phyloP scores from a whole-genome alignment of 2,888 invertebrate genomes.

The Hylaea fasciaria region DNA sequence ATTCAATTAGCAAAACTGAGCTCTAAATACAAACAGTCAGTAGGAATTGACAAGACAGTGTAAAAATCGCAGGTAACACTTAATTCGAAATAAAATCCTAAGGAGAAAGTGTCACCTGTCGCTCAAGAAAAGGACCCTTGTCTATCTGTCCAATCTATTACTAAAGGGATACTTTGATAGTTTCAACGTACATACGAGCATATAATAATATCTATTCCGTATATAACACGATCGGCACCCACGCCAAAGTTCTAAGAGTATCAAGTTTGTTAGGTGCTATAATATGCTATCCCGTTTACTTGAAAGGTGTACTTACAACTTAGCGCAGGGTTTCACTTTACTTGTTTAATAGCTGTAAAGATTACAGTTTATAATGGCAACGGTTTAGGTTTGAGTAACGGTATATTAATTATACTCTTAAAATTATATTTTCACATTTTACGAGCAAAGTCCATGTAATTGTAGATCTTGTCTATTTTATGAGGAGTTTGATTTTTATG shows the following conservation, averaged over 20 bases:
- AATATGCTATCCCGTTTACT: conserved; percentile 13
- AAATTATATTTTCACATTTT: no score
- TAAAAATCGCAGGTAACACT: neutral
- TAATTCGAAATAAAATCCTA: neutral
- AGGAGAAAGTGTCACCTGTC: neutral
- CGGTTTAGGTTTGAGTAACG: neutral
- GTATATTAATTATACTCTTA: neutral
- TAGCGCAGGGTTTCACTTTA: conserved; percentile 16
- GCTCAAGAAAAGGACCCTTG: neutral
- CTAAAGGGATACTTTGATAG: neutral
- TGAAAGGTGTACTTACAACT: conserved; percentile 17
- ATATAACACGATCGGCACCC: neutral
- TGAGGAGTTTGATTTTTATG: no score
- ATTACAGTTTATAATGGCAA: neutral
- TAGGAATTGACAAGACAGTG: no score
- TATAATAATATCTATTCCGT: neutral
- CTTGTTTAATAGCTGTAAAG: conserved; percentile 15
- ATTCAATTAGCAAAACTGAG: no score
- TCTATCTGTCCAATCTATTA: neutral
- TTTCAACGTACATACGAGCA: neutral
- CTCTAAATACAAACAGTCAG: no score
- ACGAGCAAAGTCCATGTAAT: no score
- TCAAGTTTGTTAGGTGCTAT: neutral
- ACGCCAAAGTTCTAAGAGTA: conserved; percentile 6
- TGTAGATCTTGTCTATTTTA: no score